Base-by-base conservation (phyloP, 2,888 invertebrate species). In the Agrypnus murinus region DNA sequence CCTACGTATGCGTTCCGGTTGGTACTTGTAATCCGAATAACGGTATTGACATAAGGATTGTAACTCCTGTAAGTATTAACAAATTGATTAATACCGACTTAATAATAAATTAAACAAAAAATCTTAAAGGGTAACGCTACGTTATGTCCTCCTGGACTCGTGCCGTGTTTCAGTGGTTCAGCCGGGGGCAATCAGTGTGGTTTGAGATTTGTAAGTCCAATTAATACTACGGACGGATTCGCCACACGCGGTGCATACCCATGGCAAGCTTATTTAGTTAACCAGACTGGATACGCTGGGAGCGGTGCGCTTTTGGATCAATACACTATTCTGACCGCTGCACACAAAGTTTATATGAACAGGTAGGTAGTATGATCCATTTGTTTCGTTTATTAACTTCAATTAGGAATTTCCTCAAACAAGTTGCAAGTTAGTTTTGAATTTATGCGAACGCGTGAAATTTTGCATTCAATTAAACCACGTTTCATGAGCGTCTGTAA, bases 221-320 rank as follows among this genome's bases (percentile, higher is more conserved):
- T 84, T 17, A 77, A 83, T 2, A 83, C 86, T 0, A 80, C 75
- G 9, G 74, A 84, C 19, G 91, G 91, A 1, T 88, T 90, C 81
- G 89, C 93, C 7, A 86, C 86, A 71, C 91, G 88, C 77, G 93
- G 93, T 12, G 91, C 91, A 76, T 92, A 89, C 83, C 93, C 93
- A 2, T 94, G 93, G 93, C 91, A 91, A 86, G 92, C 90, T 63
- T 83, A 79, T 59, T 63, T 84, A 14, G 75, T 74, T 34, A 82
- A 82, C 69, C 78, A 80, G 58, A 82, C 81, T 4, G 75, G 77
- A 69, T 94, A 92, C 79, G 84, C 93, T 43, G 93, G 93, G 17
- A 92, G 93, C 34, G 94, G 93, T 7, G 92, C 91, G 1, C 86
- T 94, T 2, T 87, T 94, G 50, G 89, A 91, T 77, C 86, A 86